Evolutionary conservation across 2,797 vertebrate genomes (phyloP), one percentile per base, ranked within the genome.

Genomic region (Gorsachius magnificus): DNA sequence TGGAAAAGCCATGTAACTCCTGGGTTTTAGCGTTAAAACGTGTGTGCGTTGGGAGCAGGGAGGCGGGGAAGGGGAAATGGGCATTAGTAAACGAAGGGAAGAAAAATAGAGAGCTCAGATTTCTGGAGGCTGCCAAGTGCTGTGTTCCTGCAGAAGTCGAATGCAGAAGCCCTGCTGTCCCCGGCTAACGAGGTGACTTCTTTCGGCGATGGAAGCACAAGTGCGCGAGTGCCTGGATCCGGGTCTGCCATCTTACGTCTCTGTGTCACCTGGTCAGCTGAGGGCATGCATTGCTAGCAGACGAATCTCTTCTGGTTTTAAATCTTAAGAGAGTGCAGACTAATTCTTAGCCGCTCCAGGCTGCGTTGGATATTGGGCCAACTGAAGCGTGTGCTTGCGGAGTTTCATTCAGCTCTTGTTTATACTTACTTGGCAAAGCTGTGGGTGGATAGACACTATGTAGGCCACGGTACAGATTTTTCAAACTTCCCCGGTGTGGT

Each of bases 391-490:
- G 82, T 0, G 3, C 61, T 89, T 88, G 87, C 4, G 2, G 92
- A 87, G 69, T 71, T 95, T 96, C 92, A 78, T 96, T 97, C 95
- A 94, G 87, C 72, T 89, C 94, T 86, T 89, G 84, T 91, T 93
- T 95, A 94, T 94, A 76, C 69, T 95, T 84, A 60, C 79, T 92
- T 96, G 93, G 90, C 5, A 54, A 83, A 94, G 89, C 71, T 85
- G 95, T 95, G 92, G 93, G 96, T 94, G 94, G 93, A 93, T 81
- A 96, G 92, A 85, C 91, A 75, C 78, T 89, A 81, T 83, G 93
- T 92, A 96, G 95, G 95, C 88, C 90, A 94, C 9, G n/a, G 74
- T 84, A 75, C 64, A 83, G 66, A 90, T 95, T 91, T 94, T 89
- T 87, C 57, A 69, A 18, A 80, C 86, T 87, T 89, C n/a, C 17